Evolutionary conservation across 2,113 vertebrate species (phyloP), one percentile per base, ranked within the genome.

Genomic region (Opisthocomus hoazin): DNA sequence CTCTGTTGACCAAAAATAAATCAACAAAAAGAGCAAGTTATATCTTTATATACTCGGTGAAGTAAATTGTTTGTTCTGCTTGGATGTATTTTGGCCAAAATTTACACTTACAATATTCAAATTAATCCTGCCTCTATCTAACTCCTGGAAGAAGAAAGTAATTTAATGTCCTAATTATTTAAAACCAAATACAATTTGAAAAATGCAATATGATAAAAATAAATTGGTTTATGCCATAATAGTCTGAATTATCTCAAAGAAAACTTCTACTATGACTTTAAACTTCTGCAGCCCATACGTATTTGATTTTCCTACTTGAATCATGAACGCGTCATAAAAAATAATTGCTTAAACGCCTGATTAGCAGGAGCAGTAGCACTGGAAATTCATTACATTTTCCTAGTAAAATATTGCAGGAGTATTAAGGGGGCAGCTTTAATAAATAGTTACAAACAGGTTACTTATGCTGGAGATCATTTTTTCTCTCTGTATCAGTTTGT

Each of bases 1-100:
- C 41, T 87, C 65, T 91, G 39, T 77, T 90, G 73, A 74, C 63
- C 45, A 71, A 45, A 97, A 96, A 54, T 45, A 89, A 96, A 86
- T 81, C 21, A 81, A 53, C 50, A 71, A 73, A n/a, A 54, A 53
- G 27, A 71, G 83, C 58, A 91, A 89, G 34, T 37, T 80, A 15
- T 29, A 36, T 39, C 56, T 87, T 94, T 73, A 91, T 71, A 76
- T 65, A 86, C 41, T 73, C 77, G 13, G 12, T 75, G 60, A 85
- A 88, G 92, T 74, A 63, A 82, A 91, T 95, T 0, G 21, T 54
- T 84, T 43, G 15, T 26, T 58, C 41, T 88, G 84, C 86, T 63
- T 58, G 24, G 26, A 65, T 66, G 53, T 77, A 89, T 91, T 54
- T 77, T 29, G 15, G 27, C n/a, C 57, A 84, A 92, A 95, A 83